A percentile compares a stretch with the other conserved stretches of the same genome.
Conservation (phyloP, 2,797 vertebrate species). For the Notolepis coatsorum region DNA sequence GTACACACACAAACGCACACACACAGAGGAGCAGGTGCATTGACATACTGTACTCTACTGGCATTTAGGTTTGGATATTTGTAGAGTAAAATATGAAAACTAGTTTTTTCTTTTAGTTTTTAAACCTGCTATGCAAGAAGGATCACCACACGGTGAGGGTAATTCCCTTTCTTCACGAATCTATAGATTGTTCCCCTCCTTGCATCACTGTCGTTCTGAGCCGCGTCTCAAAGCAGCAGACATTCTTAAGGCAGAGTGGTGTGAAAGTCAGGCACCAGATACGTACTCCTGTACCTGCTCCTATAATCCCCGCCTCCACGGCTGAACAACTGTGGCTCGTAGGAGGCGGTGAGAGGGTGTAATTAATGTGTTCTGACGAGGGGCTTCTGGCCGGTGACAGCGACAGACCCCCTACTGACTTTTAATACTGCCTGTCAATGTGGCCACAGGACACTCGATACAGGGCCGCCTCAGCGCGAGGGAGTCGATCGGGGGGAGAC, state of each 20-base stretch:
- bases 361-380: slow-evolving; percentile 80
- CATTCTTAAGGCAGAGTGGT: no score
- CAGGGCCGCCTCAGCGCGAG: slow-evolving; percentile 47
- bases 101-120: no score
- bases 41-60: slow-evolving; percentile 15
- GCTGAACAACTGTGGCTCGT: slow-evolving; percentile 45
- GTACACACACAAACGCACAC: slow-evolving; percentile 7
- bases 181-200: no score
- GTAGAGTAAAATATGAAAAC: slow-evolving; percentile 34
- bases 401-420: slow-evolving; percentile 78
- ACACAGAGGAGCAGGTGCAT: background rate
- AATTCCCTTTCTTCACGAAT: no score
- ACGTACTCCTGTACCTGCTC: no score
- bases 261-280: no score
- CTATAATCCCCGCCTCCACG: slow-evolving; percentile 37
- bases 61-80: slow-evolving; percentile 40
- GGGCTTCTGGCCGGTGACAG: slow-evolving; percentile 77
- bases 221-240: no score
- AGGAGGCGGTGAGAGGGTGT: slow-evolving; percentile 65
- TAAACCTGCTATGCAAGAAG: no score
- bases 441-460: slow-evolving; percentile 64
- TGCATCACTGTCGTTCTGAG: no score
- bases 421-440: slow-evolving; percentile 83
- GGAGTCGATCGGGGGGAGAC: slow-evolving; percentile 45
- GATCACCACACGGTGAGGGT: no score